Percentiles rank a stretch among this genome's conserved stretches.
phyloP scores from a whole-genome alignment of 2,888 invertebrate species.

The Monopis laevigella region DNA sequence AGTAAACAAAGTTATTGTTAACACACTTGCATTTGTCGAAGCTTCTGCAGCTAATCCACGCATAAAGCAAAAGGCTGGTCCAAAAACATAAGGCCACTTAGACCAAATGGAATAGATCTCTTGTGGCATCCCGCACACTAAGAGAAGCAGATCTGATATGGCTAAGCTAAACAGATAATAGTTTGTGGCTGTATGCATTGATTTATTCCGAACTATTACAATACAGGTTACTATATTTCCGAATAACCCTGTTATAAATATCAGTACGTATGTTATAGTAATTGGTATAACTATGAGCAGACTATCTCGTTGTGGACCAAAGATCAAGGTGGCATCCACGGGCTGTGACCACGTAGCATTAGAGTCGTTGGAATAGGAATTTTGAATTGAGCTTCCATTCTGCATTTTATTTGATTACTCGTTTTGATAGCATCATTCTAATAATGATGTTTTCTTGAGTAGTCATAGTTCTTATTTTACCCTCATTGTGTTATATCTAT shows the following conservation, averaged over 20 bases:
- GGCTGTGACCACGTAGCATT: conserved; percentile 15
- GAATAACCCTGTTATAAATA: conserved; percentile 80
- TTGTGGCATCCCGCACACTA: conserved; percentile 82
- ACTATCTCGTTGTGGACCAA: conserved; percentile 62
- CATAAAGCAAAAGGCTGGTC: conserved; percentile 80
- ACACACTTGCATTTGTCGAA: conserved; percentile 79
- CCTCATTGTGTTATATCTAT: background rate
- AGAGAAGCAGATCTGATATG: conserved; percentile 81
- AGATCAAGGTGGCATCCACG: conserved; percentile 38
- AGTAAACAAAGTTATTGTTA: conserved; percentile 86
- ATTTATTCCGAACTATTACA: conserved; percentile 82
- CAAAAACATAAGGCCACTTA: conserved; percentile 81
- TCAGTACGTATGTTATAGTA: conserved; percentile 78
- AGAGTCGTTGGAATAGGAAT: conserved; percentile 1
- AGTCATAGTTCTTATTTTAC: conserved; percentile 1
- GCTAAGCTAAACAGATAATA: conserved; percentile 88
- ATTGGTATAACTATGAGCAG: conserved; percentile 75
- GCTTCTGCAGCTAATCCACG: conserved; percentile 84
- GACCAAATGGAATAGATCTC: conserved; percentile 84
- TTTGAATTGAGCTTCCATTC: conserved; percentile 2
- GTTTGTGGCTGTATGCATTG: conserved; percentile 85
- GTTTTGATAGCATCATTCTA: background rate
- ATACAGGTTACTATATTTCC: conserved; percentile 88
- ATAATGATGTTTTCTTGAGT: background rate
- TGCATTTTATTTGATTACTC: conserved; percentile 8